These are phyloP conservation scores for Myotis findleyi DNA, from an alignment of 2,797 vertebrate species.

Conservation along the genomic window DNA sequence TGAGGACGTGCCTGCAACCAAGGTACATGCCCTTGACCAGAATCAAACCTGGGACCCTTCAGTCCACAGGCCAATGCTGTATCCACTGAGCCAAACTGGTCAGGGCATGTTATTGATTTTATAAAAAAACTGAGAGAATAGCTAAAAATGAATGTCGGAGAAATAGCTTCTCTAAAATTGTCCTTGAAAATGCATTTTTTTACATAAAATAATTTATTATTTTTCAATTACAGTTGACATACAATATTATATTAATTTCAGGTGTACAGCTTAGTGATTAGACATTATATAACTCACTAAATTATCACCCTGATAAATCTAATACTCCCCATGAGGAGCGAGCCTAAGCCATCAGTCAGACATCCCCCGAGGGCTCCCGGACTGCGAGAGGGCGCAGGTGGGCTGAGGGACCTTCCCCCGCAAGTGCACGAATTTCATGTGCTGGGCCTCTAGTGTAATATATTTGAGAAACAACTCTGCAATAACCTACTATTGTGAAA, in stretches of 20 bases:
- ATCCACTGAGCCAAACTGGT: too few relatives aligned
- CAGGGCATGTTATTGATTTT: not conserved
- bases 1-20: too few relatives aligned
- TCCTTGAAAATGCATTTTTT: not conserved
- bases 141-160: not conserved
- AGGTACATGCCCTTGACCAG: too few relatives aligned
- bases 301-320: not conserved
- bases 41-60: too few relatives aligned
- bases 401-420: too few relatives aligned
- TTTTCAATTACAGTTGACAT: not conserved
- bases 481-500: not conserved
- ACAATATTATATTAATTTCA: not conserved
- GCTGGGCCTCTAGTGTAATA: too few relatives aligned
- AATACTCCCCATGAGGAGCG: not conserved
- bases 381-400: too few relatives aligned
- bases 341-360: too few relatives aligned
- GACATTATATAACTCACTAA: not conserved
- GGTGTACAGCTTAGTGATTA: not conserved
- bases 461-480: not conserved
- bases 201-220: not conserved
- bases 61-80: too few relatives aligned
- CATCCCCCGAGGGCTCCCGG: too few relatives aligned
- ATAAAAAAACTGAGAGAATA: not conserved
- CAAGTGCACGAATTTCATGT: too few relatives aligned
- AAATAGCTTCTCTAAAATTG: not conserved